These are phyloP conservation scores for Cremastobaeus sp. DNA, from an alignment of 2,888 invertebrate species.

Conservation along the genomic window DNA sequence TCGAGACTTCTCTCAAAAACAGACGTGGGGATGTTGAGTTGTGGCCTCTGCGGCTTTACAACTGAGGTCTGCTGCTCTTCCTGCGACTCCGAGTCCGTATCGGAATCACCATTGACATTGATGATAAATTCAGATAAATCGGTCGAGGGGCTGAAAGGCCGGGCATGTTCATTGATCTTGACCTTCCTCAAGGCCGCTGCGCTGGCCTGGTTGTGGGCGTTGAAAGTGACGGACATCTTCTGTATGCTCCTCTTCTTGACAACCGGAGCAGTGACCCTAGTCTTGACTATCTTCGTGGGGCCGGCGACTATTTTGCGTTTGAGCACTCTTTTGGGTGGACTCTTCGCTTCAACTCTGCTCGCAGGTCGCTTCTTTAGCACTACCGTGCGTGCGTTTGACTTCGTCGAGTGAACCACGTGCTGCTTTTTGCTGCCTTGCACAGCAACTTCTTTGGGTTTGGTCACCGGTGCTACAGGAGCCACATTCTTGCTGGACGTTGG, in stretches of 20 bases:
- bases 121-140: slow-evolving; percentile 69
- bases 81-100: slow-evolving; percentile 71
- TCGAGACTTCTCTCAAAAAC: slow-evolving; percentile 76
- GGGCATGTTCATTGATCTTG: slow-evolving; percentile 61
- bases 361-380: slow-evolving; percentile 6
- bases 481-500: no score
- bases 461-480: no score
- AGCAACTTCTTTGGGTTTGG: background rate
- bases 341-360: background rate
- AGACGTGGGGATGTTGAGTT: slow-evolving; percentile 64
- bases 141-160: slow-evolving; percentile 62
- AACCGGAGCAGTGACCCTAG: slow-evolving; percentile 71
- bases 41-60: slow-evolving; percentile 3
- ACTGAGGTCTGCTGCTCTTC: slow-evolving; percentile 43
- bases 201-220: slow-evolving; percentile 58
- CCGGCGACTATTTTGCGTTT: slow-evolving; percentile 66
- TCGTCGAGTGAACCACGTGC: background rate
- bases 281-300: slow-evolving; percentile 71
- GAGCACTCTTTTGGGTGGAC: slow-evolving; percentile 61
- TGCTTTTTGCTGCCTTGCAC: background rate
- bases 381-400: background rate
- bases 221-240: slow-evolving; percentile 60
- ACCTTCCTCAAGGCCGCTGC: slow-evolving; percentile 60
- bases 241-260: slow-evolving; percentile 68
- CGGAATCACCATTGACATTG: slow-evolving; percentile 70